Conservation (phyloP, 2,888 invertebrate genomes). For the Alloplasta piceator region DNA sequence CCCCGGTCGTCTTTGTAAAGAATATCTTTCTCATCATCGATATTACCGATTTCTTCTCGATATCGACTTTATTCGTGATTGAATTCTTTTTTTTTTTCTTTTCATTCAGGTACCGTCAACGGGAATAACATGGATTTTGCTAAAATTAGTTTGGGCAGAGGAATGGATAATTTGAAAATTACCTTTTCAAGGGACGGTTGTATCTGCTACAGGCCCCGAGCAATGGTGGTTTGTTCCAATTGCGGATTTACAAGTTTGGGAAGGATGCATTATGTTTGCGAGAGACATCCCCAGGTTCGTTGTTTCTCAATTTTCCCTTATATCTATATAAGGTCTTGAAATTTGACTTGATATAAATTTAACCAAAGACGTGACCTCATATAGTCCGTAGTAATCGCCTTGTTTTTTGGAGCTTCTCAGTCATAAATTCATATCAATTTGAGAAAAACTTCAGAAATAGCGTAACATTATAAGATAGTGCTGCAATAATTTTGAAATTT, state of each 20-base stretch:
- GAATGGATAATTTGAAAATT: conserved; percentile 42
- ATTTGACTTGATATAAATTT: no score
- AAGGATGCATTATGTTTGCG: conserved; percentile 69
- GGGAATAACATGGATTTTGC: not conserved
- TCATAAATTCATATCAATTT: no score
- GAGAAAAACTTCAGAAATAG: no score
- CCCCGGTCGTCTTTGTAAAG: no score
- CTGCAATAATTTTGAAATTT: no score
- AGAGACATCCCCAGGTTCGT: conserved; percentile 69
- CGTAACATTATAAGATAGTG: no score
- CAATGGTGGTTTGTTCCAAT: conserved; percentile 68
- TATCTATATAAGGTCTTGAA: no score
- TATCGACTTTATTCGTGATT: not conserved
- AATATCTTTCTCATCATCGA: not conserved
- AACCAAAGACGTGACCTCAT: no score
- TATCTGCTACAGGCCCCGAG: conserved; percentile 68
- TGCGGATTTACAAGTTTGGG: conserved; percentile 71
- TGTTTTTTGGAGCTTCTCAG: no score
- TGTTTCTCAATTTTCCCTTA: not conserved
- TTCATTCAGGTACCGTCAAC: not conserved
- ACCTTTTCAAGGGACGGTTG: conserved; percentile 56
- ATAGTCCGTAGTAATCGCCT: no score
- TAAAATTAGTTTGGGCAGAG: conserved; percentile 3
- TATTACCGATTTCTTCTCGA: not conserved
- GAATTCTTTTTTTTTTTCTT: conserved; percentile 3